phyloP scores from a whole-genome alignment of 2,888 invertebrate species.

The Cerceris ruficornis region DNA sequence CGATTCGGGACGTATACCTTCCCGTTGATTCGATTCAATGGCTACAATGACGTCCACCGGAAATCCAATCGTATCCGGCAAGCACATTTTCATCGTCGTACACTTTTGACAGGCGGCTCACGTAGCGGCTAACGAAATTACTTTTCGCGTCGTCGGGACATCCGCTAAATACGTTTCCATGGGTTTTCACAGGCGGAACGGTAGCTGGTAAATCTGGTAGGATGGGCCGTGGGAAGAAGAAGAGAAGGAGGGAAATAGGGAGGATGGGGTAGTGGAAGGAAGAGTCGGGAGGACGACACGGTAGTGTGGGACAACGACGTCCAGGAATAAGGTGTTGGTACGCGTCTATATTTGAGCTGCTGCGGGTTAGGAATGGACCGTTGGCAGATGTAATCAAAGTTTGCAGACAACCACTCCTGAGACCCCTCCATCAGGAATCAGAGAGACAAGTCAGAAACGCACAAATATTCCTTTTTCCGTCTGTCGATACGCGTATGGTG shows the following conservation, averaged over 20 bases:
- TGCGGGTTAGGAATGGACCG: conserved; percentile 54
- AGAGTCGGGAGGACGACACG: conserved; percentile 3
- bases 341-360: conserved; percentile 58
- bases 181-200: conserved; percentile 43
- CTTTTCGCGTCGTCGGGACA: conserved; percentile 64
- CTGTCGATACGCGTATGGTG: conserved; percentile 27
- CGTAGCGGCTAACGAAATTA: conserved; percentile 65
- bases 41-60: conserved; percentile 48
- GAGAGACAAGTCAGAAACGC: conserved; percentile 66
- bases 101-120: conserved; percentile 65
- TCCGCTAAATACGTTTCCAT: conserved; percentile 64
- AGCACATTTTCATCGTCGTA: conserved; percentile 51
- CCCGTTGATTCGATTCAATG: conserved; percentile 46
- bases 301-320: conserved; percentile 27
- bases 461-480: conserved; percentile 62
- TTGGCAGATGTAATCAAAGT: conserved; percentile 77
- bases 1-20: conserved; percentile 26
- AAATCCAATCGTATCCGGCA: conserved; percentile 55
- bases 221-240: conserved; percentile 28
- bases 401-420: conserved; percentile 74
- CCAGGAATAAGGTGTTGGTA: conserved; percentile 59
- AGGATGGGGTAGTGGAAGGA: conserved; percentile 9
- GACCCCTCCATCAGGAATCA: conserved; percentile 54
- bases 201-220: conserved; percentile 43
- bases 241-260: neutral